Evolutionary conservation across 1,140 invertebrate species (phyloP), one percentile per base, ranked within the genome.

Genomic region (Gryon sp.): DNA sequence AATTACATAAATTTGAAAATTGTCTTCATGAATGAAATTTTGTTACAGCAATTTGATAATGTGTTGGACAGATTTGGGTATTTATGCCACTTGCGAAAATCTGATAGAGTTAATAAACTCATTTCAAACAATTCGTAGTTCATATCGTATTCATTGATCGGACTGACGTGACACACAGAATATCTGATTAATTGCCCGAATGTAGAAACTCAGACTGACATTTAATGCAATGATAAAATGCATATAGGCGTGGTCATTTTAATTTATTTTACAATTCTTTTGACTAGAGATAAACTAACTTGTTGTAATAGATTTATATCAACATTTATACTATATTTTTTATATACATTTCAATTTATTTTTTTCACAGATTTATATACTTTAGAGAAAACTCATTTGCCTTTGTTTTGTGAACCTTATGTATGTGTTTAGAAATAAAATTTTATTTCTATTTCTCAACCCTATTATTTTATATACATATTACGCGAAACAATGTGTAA

Each of bases 401-500:
- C n/a, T n/a, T n/a, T n/a, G n/a, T n/a, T n/a, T n/a, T n/a, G n/a
- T n/a, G n/a, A n/a, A n/a, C n/a, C n/a, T n/a, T n/a, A n/a, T n/a
- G n/a, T 40, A 38, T 1, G 7, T 4, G 22, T 28, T 26, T n/a
- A n/a, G 15, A 14, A 62, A 50, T 63, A 63, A 50, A 50, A 55
- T 66, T 66, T 55, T 40, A 30, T 55, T 66, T 53, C 19, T 15
- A 66, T 26, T 55, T 53, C 26, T 11, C 45, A 63, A 24, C 43
- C 38, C n/a, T 45, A 66, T 66, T 65, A n/a, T n/a, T n/a, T n/a
- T n/a, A n/a, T 65, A 53, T 28, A 30, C 3, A n/a, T 24, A 65
- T 66, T 66, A 65, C 22, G 30, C 16, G 11, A 60, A 60, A 45
- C 41, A 60, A 53, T 46, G 40, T 34, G 30, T 40, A 68, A 68